Percentiles rank a stretch among this genome's conserved stretches.
Conservation (phyloP, 2,113 vertebrate genomes). For the Rousettus leschenaultii region DNA sequence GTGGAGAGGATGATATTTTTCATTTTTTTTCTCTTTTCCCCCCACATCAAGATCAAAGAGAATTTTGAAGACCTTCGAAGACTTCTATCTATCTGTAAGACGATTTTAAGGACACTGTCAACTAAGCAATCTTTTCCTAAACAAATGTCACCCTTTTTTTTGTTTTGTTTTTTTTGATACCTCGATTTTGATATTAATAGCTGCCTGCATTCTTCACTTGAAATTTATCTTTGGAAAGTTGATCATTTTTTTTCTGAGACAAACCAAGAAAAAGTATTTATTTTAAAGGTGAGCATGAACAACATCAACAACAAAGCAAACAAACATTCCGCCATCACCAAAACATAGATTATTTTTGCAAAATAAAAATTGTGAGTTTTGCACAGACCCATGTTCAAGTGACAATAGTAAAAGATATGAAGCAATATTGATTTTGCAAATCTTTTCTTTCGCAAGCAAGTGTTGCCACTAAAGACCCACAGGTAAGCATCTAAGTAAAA, state of each 20-base stretch:
- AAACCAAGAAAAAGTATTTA: conserved; percentile 5
- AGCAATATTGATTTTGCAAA: background rate
- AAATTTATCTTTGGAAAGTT: conserved; percentile 29
- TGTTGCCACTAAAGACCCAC: background rate
- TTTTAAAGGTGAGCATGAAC: conserved; percentile 9
- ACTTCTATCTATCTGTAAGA: background rate
- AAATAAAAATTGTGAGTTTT: background rate
- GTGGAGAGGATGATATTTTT: background rate
- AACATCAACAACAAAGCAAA: background rate
- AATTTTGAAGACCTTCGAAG: conserved; percentile 44
- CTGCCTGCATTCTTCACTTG: background rate
- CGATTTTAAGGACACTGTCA: conserved; percentile 13
- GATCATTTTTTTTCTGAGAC: background rate
- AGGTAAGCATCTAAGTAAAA: background rate
- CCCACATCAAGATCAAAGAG: background rate
- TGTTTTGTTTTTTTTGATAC: conserved; percentile 24
- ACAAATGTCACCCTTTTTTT: background rate
- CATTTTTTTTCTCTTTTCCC: background rate
- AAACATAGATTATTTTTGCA: background rate
- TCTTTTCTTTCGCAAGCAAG: background rate
- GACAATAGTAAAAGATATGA: background rate
- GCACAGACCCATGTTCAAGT: background rate
- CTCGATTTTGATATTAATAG: background rate
- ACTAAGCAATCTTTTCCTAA: conserved; percentile 11
- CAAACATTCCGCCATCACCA: background rate